Conservation (phyloP, 2,797 vertebrate genomes). For the Oryzias dopingdopingensis region DNA sequence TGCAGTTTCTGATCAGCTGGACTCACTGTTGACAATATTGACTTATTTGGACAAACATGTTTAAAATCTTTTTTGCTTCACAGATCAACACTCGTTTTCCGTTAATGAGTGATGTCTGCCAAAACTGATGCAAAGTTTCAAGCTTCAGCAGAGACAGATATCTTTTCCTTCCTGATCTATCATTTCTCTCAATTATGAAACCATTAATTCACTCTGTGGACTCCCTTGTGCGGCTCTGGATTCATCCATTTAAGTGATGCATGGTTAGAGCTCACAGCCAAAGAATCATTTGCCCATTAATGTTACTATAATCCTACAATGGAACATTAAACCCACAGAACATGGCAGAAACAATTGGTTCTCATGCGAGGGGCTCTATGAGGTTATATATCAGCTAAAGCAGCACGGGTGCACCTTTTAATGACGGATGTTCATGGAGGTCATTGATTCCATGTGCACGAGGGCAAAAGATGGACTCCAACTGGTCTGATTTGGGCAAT, state of each 20-base stretch:
- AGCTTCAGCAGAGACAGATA: neutral
- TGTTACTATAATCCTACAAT: slow-evolving; percentile 36
- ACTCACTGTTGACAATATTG: too few species aligned
- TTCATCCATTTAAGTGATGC: slow-evolving; percentile 33
- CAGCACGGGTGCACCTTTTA: slow-evolving; percentile 13
- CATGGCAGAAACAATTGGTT: slow-evolving; percentile 29
- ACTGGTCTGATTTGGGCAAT: slow-evolving; percentile 6
- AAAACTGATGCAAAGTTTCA: too few species aligned
- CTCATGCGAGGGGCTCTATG: slow-evolving; percentile 4
- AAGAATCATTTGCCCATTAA: slow-evolving; percentile 35
- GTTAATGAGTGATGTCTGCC: too few species aligned
- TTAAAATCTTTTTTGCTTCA: too few species aligned
- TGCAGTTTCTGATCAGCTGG: too few species aligned
- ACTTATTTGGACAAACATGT: too few species aligned
- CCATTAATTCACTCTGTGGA: neutral
- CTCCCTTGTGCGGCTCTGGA: neutral
- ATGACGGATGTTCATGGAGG: slow-evolving; percentile 7
- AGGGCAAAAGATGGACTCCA: slow-evolving; percentile 1
- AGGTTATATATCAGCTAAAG: slow-evolving; percentile 21
- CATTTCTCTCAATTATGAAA: neutral
- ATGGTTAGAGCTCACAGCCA: slow-evolving; percentile 24
- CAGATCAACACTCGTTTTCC: too few species aligned
- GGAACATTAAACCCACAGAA: slow-evolving; percentile 27
- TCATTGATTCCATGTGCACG: slow-evolving; percentile 6
- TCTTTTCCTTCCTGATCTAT: neutral